These are phyloP conservation scores for Globia sparganii DNA, from an alignment of 2,888 invertebrate genomes.

Conservation along the genomic window DNA sequence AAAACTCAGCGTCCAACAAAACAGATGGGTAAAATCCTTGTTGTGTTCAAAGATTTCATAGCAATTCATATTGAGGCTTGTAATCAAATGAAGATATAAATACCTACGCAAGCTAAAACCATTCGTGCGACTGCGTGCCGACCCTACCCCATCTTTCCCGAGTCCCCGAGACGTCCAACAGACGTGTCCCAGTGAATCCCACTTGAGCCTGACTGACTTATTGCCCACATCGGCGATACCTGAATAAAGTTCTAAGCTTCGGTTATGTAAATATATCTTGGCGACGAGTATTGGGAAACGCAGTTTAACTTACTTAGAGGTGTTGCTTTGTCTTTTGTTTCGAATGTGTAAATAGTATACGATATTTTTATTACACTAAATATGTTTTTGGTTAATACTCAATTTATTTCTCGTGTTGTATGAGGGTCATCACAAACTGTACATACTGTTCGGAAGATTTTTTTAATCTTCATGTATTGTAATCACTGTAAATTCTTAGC, in stretches of 20 bases:
- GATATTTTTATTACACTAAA: not conserved
- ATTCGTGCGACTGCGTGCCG: conserved; percentile 10
- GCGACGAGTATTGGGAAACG: conserved; percentile 33
- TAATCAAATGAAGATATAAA: conserved; percentile 30
- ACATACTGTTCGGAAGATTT: conserved; percentile 61
- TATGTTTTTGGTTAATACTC: not conserved
- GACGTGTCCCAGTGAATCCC: conserved; percentile 59
- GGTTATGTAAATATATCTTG: conserved; percentile 45
- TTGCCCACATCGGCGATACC: conserved; percentile 57
- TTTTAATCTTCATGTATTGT: conserved; percentile 57
- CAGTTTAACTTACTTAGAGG: not conserved
- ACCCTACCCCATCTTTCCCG: conserved; percentile 28
- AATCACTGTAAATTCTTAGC: conserved; percentile 68
- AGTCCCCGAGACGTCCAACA: conserved; percentile 47
- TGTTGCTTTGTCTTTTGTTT: not conserved
- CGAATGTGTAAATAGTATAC: conserved; percentile 25
- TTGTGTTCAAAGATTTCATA: not conserved
- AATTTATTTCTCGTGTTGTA: conserved; percentile 5
- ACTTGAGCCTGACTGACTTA: conserved; percentile 59
- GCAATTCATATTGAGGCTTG: not conserved
- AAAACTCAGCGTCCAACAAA: not conserved
- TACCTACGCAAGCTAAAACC: conserved; percentile 7
- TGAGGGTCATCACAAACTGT: conserved; percentile 58
- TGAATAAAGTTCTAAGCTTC: conserved; percentile 35
- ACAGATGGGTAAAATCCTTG: not conserved